These are phyloP conservation scores for Heliocidaris tuberculata DNA, from an alignment of 35 echinoderm and acorn worm genomes.

Conservation along the genomic window DNA sequence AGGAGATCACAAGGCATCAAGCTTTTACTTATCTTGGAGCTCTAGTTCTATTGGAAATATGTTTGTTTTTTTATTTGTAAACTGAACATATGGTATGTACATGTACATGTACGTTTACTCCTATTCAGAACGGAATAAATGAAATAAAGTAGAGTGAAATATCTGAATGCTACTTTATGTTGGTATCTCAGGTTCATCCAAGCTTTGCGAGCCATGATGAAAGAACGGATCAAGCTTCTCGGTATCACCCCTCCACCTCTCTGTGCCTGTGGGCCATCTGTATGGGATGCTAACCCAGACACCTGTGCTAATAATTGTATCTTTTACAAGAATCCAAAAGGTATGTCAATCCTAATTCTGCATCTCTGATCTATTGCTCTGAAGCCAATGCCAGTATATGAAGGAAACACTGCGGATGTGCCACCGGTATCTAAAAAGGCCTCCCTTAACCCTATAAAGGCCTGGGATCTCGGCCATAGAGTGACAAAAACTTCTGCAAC, in stretches of 20 bases:
- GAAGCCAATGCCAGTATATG: background rate
- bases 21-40: too few species aligned
- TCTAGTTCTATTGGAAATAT: too few species aligned
- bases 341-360: slow-evolving; percentile 34
- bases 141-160: too few species aligned
- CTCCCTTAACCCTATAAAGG: background rate
- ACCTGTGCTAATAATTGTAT: slow-evolving; percentile 98
- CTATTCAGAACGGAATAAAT: too few species aligned
- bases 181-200: slow-evolving; percentile 69
- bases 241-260: slow-evolving; percentile 72
- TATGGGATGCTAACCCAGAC: slow-evolving; percentile 91
- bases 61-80: too few species aligned
- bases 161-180: too few species aligned
- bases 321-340: slow-evolving; percentile 97
- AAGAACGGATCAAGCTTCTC: slow-evolving; percentile 70
- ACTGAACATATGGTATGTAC: too few species aligned
- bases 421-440: background rate
- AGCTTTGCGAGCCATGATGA: slow-evolving; percentile 88
- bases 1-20: too few species aligned
- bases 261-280: slow-evolving; percentile 77
- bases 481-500: background rate
- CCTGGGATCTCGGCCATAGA: background rate
- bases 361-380: too few species aligned
- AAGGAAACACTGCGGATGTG: background rate
- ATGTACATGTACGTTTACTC: too few species aligned